phyloP scores from a whole-genome alignment of 2,888 invertebrate genomes.

The Sicus ferrugineus region DNA sequence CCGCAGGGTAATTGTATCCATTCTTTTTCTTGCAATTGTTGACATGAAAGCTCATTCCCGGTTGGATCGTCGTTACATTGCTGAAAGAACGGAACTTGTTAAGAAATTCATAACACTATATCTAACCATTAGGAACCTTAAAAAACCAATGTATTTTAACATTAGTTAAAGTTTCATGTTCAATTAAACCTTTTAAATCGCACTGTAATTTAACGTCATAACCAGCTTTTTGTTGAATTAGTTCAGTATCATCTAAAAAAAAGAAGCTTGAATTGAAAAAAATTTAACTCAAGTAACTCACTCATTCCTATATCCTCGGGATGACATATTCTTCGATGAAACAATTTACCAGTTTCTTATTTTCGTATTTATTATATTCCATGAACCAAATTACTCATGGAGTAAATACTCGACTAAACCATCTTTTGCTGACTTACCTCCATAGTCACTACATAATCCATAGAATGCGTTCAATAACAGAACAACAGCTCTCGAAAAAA shows the following conservation, averaged over 20 bases:
- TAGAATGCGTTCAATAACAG: not conserved
- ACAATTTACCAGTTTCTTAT: too few relatives aligned
- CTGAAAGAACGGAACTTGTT: slow-evolving; percentile 47
- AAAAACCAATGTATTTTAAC: slow-evolving; percentile 60
- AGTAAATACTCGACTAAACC: too few relatives aligned
- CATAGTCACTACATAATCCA: slow-evolving; percentile 48
- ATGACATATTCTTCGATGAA: too few relatives aligned
- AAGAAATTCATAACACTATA: not conserved
- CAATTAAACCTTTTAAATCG: slow-evolving; percentile 54
- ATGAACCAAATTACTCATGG: too few relatives aligned
- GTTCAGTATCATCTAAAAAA: slow-evolving; percentile 55
- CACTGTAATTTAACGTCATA: slow-evolving; percentile 57
- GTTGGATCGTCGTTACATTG: slow-evolving; percentile 53
- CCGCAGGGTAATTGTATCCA: slow-evolving; percentile 59
- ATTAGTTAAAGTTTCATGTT: slow-evolving; percentile 47
- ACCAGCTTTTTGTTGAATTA: slow-evolving; percentile 59
- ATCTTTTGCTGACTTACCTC: slow-evolving; percentile 45
- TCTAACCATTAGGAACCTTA: slow-evolving; percentile 48
- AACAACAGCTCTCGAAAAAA: not conserved
- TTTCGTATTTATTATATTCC: too few relatives aligned
- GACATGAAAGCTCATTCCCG: slow-evolving; percentile 41
- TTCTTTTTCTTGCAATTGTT: slow-evolving; percentile 48
- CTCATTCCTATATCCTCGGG: too few relatives aligned
- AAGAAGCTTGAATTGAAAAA: not conserved
- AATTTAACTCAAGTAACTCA: not conserved